Conservation (phyloP, 1,140 invertebrate genomes). For the Ganaspis sp. region DNA sequence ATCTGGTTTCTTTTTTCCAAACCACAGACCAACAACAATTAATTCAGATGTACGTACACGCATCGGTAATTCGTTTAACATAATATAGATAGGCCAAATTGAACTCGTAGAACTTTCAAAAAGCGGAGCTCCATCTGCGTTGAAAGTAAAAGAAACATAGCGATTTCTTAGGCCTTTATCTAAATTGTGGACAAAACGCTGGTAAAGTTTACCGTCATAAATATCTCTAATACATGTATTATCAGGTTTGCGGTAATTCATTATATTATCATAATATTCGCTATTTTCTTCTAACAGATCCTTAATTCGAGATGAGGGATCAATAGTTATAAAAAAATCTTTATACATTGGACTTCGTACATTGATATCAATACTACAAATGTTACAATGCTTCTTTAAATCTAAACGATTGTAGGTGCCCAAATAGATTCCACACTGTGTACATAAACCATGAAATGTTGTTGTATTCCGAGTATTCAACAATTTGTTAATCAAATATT, state of each 20-base stretch:
- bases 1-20: too few species aligned
- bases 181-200: constrained; percentile 27
- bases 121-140: constrained; percentile 39
- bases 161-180: background rate
- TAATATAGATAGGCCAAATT: constrained; percentile 33
- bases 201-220: constrained; percentile 21
- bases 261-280: background rate
- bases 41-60: background rate
- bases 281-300: constrained; percentile 35
- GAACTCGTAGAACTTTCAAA: background rate
- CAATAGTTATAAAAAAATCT: constrained; percentile 42
- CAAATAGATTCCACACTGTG: constrained; percentile 33
- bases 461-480: constrained; percentile 25
- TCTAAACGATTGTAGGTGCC: background rate
- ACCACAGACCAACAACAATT: too few species aligned
- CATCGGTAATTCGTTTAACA: constrained; percentile 30
- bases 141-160: constrained; percentile 25
- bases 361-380: constrained; percentile 34
- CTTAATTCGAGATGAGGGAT: constrained; percentile 18
- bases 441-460: constrained; percentile 39
- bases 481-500: constrained; percentile 31
- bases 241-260: too few species aligned
- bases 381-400: constrained; percentile 8
- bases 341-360: too few species aligned
- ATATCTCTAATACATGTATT: constrained; percentile 7